Evolutionary conservation across 2,888 invertebrate genomes (phyloP).

Genomic region (Andrena bicolor): DNA sequence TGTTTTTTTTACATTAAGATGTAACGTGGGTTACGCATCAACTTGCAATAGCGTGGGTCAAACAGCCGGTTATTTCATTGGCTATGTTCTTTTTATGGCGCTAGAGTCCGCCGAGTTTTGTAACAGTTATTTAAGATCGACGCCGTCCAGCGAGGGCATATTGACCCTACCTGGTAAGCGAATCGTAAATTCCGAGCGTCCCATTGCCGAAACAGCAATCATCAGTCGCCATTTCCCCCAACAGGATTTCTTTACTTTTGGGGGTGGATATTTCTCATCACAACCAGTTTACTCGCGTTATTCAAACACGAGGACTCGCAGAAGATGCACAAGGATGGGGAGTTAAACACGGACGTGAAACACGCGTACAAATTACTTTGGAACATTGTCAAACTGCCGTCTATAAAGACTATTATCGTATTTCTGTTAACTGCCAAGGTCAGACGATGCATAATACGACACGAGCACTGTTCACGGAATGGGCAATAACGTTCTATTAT

Average conservation of each 20-base stretch:
- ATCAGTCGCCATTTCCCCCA: conserved; percentile 55
- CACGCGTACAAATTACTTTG: conserved; percentile 94
- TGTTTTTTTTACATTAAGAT: conserved; percentile 37
- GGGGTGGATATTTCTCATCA: conserved; percentile 95
- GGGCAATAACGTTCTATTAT: neutral
- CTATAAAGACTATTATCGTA: conserved; percentile 91
- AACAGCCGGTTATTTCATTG: conserved; percentile 98
- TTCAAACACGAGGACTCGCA: conserved; percentile 92
- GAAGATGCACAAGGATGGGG: conserved; percentile 82
- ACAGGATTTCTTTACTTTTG: conserved; percentile 96
- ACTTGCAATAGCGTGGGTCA: conserved; percentile 99
- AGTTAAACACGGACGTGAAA: conserved; percentile 86
- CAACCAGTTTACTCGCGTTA: conserved; percentile 95
- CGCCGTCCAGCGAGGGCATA: conserved; percentile 90
- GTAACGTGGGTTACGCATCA: conserved; percentile 98
- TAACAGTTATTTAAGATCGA: conserved; percentile 94
- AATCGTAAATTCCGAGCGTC: conserved; percentile 29
- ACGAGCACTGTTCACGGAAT: neutral
- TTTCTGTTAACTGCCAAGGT: conserved; percentile 96
- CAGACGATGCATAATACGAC: conserved; percentile 11
- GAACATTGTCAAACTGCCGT: conserved; percentile 93
- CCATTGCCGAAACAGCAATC: neutral
- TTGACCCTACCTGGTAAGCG: conserved; percentile 88
- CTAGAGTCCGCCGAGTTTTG: conserved; percentile 98
- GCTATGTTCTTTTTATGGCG: conserved; percentile 98